Base-by-base conservation (phyloP, 2,113 vertebrate genomes). In the Xiphias gladius region DNA sequence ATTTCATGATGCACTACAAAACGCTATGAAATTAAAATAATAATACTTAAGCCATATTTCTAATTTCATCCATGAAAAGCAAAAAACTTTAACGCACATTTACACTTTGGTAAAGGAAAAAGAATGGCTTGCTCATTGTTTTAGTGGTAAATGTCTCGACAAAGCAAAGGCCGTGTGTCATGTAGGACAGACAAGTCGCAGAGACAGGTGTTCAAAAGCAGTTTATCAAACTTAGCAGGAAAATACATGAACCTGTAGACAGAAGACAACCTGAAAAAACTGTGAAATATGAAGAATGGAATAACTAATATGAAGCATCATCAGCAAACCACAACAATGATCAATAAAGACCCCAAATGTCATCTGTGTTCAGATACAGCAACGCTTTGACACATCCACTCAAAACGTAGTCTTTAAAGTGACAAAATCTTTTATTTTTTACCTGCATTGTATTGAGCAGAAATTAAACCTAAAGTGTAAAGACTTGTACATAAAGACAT, bases 141-240 rank as follows among this genome's bases (percentile, higher is more conserved):
- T 61, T 28, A 3, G 59, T 24, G 24, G 41, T 66, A 39, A 73
- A 68, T 81, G 28, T 77, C 62, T 68, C 1, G 0, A 39, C 22
- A 63, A 68, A 77, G 37, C 37, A 82, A 82, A 79, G 26, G 64
- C 48, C 14, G 63, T 78, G 64, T 59, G 69, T 83, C 69, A 69
- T 63, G 63, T 43, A 32, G 43, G 48, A 68, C 54, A 81, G 67
- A 24, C 20, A n/a, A 62, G 17, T 5, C 2, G 0, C 2, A 0
- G 37, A n/a, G 61, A 30, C 7, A 9, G 4, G n/a, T 43, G 17
- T 52, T 69, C 50, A 79, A 35, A 61, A 39, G 54, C 54, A 46
- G 58, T 59, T 58, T 22, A 48, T 68, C 28, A 74, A 69, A 68
- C 24, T 58, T 16, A 39, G 52, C 43, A 32, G 7, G 13, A 24